A percentile compares a stretch with the other conserved stretches of the same genome.
These are phyloP conservation scores for Papilio dardanus DNA, from an alignment of 1,140 invertebrate species.

Conservation along the genomic window DNA sequence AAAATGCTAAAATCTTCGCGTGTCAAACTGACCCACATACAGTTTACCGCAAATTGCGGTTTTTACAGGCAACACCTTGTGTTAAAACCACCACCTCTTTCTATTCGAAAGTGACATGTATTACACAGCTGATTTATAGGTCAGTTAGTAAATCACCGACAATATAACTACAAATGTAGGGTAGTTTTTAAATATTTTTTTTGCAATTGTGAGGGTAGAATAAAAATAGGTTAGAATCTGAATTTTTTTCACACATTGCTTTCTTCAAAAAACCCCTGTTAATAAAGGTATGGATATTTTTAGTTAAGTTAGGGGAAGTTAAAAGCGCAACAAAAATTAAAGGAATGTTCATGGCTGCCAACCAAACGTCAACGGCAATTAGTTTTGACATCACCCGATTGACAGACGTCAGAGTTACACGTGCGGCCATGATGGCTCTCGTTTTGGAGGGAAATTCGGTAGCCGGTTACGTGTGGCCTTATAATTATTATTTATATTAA, in stretches of 20 bases:
- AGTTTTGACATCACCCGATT: neutral
- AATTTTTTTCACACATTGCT: neutral
- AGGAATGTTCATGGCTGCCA: neutral
- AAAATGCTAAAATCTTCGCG: constrained; percentile 23
- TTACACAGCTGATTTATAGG: neutral
- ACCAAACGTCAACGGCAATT: constrained; percentile 3
- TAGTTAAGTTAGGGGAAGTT: neutral
- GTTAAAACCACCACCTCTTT: neutral
- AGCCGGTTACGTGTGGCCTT: neutral
- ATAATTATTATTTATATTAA: constrained; percentile 3
- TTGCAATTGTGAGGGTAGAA: neutral
- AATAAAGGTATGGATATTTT: neutral
- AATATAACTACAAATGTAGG: neutral
- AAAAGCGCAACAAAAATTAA: neutral
- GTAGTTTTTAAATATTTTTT: neutral
- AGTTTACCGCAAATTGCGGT: constrained; percentile 2
- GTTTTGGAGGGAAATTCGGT: constrained; percentile 21
- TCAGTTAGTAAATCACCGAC: neutral
- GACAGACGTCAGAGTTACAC: constrained; percentile 48
- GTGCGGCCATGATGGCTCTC: constrained; percentile 42
- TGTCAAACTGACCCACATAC: constrained; percentile 19
- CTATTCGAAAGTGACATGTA: constrained; percentile 3
- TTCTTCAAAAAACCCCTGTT: neutral
- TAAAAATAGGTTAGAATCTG: neutral
- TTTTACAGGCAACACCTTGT: constrained; percentile 27